Evolutionary conservation across 2,888 invertebrate species (phyloP).

Genomic region (Plagodis dolabraria): DNA sequence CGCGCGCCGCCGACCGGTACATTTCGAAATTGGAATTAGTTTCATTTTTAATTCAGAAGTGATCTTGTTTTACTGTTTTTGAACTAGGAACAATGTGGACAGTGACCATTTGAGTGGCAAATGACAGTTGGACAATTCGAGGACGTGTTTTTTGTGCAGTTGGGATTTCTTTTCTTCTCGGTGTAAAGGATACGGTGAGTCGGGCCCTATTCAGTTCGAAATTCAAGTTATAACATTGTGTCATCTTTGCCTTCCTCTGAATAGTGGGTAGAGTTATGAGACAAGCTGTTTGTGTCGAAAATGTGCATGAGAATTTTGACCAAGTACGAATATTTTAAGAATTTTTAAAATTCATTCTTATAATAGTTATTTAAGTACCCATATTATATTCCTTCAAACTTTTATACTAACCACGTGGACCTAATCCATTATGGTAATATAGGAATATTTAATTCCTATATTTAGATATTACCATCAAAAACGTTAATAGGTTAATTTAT

Average conservation of each 20-base stretch:
- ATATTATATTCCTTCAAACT: no score
- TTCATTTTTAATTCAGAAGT: constrained; percentile 35
- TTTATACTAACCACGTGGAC: no score
- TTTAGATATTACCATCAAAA: no score
- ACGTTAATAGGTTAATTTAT: no score
- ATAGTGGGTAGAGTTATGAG: constrained; percentile 24
- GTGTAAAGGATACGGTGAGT: constrained; percentile 69
- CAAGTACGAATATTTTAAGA: neutral
- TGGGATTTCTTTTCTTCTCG: constrained; percentile 68
- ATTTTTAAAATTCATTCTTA: neutral
- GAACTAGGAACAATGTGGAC: constrained; percentile 42
- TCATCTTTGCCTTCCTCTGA: constrained; percentile 29
- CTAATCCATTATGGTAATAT: no score
- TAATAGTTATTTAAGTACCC: no score
- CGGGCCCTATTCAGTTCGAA: constrained; percentile 50
- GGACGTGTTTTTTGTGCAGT: constrained; percentile 66
- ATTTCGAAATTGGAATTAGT: constrained; percentile 47
- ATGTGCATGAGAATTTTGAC: neutral
- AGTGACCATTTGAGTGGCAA: constrained; percentile 51
- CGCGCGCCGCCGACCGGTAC: constrained; percentile 49
- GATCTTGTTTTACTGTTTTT: constrained; percentile 34
- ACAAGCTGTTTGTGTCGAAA: neutral
- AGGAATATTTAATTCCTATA: no score
- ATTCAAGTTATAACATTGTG: constrained; percentile 49
- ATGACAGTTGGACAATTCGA: constrained; percentile 64